A percentile compares a stretch with the other conserved stretches of the same genome.
Evolutionary conservation across 2,888 invertebrate genomes (phyloP).

Genomic region (Scaptodrosophila latifasciaeformis): DNA sequence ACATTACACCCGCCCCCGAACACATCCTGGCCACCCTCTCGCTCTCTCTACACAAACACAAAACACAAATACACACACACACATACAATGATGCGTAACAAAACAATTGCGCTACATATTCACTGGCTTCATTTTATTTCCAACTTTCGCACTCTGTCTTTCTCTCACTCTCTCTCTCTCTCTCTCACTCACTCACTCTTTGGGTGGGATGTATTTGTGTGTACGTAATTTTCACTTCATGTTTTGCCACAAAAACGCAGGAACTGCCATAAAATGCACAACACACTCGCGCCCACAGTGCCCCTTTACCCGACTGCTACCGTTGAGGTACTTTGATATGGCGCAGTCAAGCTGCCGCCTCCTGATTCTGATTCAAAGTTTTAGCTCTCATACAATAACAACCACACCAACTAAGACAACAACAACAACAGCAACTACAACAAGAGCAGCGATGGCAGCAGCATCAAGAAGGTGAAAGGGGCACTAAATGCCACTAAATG

Average conservation of each 20-base stretch:
- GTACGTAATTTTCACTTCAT: constrained; percentile 68
- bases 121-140: too few species aligned
- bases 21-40: not conserved
- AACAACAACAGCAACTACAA: too few species aligned
- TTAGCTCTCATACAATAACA: too few species aligned
- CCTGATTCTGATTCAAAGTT: constrained; percentile 13
- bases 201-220: constrained; percentile 27
- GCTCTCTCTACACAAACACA: constrained; percentile 5
- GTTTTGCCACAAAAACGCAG: constrained; percentile 66
- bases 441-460: constrained; percentile 13
- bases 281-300: constrained; percentile 22
- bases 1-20: not conserved
- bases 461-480: constrained; percentile 66
- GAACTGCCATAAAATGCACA: constrained; percentile 66
- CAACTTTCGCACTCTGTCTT: too few species aligned
- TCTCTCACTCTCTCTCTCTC: too few species aligned
- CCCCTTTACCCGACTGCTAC: not conserved
- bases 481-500: constrained; percentile 71
- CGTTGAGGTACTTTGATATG: not conserved
- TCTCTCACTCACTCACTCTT: too few species aligned
- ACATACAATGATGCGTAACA: constrained; percentile 16
- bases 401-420: too few species aligned
- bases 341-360: constrained; percentile 9
- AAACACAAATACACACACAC: constrained; percentile 6
- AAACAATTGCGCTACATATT: constrained; percentile 61